Percentiles rank a stretch among this genome's conserved stretches.
Evolutionary conservation across 2,888 invertebrate species (phyloP).

Genomic region (Brachycybe producta): DNA sequence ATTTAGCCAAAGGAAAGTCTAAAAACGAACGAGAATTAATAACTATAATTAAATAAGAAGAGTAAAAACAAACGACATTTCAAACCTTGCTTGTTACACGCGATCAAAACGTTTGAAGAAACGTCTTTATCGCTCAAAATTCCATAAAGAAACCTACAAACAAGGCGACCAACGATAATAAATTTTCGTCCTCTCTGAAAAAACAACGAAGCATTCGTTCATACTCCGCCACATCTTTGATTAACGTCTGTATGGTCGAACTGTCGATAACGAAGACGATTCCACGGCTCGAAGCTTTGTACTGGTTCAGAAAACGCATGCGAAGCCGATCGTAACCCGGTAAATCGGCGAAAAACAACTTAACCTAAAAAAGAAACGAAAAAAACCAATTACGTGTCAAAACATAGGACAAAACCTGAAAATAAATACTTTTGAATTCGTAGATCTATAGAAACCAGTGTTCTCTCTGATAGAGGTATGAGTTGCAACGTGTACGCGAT

Average conservation of each 20-base stretch:
- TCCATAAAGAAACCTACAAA: constrained; percentile 53
- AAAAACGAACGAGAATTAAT: neutral
- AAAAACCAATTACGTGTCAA: neutral
- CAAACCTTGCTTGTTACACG: constrained; percentile 71
- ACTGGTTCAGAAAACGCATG: constrained; percentile 67
- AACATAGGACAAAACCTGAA: neutral
- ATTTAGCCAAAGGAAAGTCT: constrained; percentile 77
- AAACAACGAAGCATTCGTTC: constrained; percentile 31
- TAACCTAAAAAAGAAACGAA: constrained; percentile 37
- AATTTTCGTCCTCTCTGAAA: no score
- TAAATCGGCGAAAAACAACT: constrained; percentile 62
- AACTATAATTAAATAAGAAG: constrained; percentile 1
- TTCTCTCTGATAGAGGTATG: constrained; percentile 20
- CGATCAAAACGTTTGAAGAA: constrained; percentile 54
- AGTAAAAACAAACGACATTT: neutral
- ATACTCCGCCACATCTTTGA: constrained; percentile 86
- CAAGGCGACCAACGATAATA: neutral
- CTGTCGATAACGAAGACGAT: constrained; percentile 84
- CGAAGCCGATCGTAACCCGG: constrained; percentile 87
- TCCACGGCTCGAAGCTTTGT: constrained; percentile 61
- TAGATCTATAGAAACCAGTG: constrained; percentile 15
- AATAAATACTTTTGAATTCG: neutral
- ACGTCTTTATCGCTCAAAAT: constrained; percentile 58
- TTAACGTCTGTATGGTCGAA: no score
- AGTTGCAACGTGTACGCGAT: constrained; percentile 13